Base-by-base conservation (phyloP, 2,888 invertebrate species). In the Chrysopilus asiliformis region DNA sequence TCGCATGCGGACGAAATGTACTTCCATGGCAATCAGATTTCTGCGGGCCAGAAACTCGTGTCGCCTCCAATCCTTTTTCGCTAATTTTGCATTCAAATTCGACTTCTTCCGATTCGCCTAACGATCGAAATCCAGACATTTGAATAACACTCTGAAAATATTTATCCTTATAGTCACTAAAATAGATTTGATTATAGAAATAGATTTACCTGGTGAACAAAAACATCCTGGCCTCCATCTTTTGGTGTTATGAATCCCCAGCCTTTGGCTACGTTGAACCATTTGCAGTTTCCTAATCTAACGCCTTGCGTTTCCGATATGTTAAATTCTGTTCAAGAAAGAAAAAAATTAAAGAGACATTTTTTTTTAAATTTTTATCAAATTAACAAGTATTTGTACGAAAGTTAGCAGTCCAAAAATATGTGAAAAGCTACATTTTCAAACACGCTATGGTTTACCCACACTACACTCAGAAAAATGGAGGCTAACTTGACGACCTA, bases 231-330 rank as follows among this genome's bases (percentile, higher is more conserved):
- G 7, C 82, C 79, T 29, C 84, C 85, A 60, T 90, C 89, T 53
- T 84, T 79, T 30, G 89, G 89, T 44, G 86, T 86, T 56, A 91
- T 79, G 66, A 91, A 91, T 44, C 91, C 91, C 85, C 87, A 91
- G 43, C 90, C 90, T 65, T 91, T 91, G 49, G 85, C 85, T 45
- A 90, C 89, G 66, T 91, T 91, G 67, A 90, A 91, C 91, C 91
- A 91, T 70, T 91, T 91, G 69, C 89, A 90, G 58, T 76, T 76
- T 41, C 87, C 87, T 56, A 74, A 70, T 46, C 82, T 71, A 50
- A 74, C 68, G 50, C 75, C 55, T 20, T 49, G 51, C 42, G 51
- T 52, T 46, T 55, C 57, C 39, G 50, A 48, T 33, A 46, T 45
- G 40, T 50, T 48, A 47, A 46, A 45, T 32, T 45, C 57, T 56